Evolutionary conservation across 2,888 invertebrate genomes (phyloP), one percentile per base, ranked within the genome.

Genomic region (Synanthedon tipuliformis): DNA sequence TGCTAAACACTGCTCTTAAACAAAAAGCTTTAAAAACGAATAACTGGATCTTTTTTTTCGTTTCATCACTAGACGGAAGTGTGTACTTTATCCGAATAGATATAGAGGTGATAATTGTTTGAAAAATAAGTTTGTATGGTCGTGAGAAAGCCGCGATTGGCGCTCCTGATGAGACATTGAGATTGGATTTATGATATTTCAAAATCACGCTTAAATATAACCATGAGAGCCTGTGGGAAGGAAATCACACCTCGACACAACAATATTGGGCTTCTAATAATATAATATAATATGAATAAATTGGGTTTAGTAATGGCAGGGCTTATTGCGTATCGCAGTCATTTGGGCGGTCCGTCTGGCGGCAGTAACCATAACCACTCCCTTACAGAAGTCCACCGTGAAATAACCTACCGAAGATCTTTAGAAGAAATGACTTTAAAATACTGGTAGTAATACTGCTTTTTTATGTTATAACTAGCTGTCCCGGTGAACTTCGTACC

Each of bases 171-270:
- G 77, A 73, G 69, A 71, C 65, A 71, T 77, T 73, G 68, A 71
- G 77, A 81, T 82, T 77, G 76, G 70, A 81, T 83, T 82, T 81
- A 82, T 77, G 77, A 81, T 81, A 81, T 80, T 82, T 79, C 71
- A 68, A 77, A 78, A 81, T 81, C 81, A 83, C 79, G 82, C 78
- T 75, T 66, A 65, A 74, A 34, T 66, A 65, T 77, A 79, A 80
- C 82, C 82, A 81, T 85, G 81, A 23, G 34, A 83, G 80, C 78
- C 73, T 70, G 65, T 71, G 77, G 69, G 73, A 73, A 78, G 75
- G 73, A 81, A 78, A 77, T 79, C 74, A 73, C 79, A 79, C 76
- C 66, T 74, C 66, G 61, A 60, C 60, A 62, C 59, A 62, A 69
- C 64, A 62, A 65, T 73, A 63, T 52, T 50, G 10, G 34, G 23